A percentile compares a stretch with the other conserved stretches of the same genome.
Evolutionary conservation across 2,113 vertebrate genomes (phyloP).

Genomic region (Loxodonta africana): DNA sequence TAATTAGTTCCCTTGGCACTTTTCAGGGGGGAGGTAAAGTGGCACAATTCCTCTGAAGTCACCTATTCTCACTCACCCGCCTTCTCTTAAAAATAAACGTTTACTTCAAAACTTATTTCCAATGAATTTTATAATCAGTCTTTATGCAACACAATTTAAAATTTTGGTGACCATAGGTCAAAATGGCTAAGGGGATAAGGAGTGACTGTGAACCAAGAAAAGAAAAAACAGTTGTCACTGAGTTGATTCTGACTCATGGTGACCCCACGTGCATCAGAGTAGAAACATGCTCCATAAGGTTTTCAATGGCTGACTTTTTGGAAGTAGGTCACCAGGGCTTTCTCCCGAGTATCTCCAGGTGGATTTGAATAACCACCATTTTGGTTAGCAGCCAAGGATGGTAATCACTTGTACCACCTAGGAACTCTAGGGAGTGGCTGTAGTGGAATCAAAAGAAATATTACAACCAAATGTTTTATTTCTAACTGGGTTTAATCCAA

Average conservation of each 20-base stretch:
- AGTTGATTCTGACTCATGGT: neutral
- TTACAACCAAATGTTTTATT: neutral
- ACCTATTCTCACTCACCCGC: slow-evolving; percentile 66
- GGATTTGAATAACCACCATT: neutral
- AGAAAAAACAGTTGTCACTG: neutral
- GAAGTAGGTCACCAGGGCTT: neutral
- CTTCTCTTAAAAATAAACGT: slow-evolving; percentile 74
- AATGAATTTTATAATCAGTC: neutral
- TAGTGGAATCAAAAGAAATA: neutral
- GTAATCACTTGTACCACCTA: neutral
- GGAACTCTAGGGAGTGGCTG: neutral
- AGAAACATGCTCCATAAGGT: neutral
- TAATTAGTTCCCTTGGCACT: slow-evolving; percentile 80
- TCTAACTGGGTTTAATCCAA: neutral
- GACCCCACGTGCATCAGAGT: neutral
- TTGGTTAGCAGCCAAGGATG: neutral
- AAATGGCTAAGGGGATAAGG: neutral
- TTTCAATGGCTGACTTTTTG: neutral
- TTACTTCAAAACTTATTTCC: slow-evolving; percentile 64
- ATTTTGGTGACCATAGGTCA: neutral
- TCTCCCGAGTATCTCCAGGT: neutral
- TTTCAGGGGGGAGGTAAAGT: slow-evolving; percentile 64
- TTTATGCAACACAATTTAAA: slow-evolving; percentile 36
- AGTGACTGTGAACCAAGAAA: neutral
- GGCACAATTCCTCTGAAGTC: slow-evolving; percentile 60